These are phyloP conservation scores for Corythoichthys intestinalis DNA, from an alignment of 2,113 vertebrate genomes.

Conservation along the genomic window DNA sequence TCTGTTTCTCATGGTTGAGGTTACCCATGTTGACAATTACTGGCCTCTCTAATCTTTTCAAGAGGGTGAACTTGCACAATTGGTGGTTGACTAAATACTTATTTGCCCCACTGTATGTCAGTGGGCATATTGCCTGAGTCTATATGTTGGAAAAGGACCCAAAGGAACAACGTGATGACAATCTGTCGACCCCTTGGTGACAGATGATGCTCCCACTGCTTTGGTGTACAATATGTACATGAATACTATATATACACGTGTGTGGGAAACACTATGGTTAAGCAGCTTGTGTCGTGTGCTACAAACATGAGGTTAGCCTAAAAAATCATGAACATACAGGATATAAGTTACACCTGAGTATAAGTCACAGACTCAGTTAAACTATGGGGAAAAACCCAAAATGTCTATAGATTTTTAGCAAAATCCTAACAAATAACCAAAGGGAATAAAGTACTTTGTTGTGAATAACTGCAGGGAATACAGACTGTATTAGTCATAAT, in stretches of 20 bases:
- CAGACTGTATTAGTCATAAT: conserved; percentile 45
- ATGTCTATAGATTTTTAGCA: not conserved
- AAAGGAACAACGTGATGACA: conserved; percentile 65
- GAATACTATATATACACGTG: conserved; percentile 11
- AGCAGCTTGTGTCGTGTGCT: conserved; percentile 14
- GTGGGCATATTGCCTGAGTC: conserved; percentile 42
- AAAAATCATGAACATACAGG: no score
- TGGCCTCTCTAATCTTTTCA: no score
- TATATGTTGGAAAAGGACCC: conserved; percentile 54
- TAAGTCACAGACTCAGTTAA: no score
- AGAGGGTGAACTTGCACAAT: no score
- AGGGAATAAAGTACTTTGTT: conserved; percentile 1
- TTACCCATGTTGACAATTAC: no score
- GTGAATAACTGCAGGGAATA: conserved; percentile 24
- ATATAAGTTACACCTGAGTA: no score
- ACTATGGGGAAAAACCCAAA: not conserved
- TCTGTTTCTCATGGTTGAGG: no score
- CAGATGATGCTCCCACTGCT: conserved; percentile 73
- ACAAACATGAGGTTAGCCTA: no score
- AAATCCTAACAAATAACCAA: not conserved
- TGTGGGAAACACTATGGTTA: conserved; percentile 15
- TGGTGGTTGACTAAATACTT: no score
- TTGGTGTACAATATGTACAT: conserved; percentile 7
- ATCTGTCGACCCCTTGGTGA: conserved; percentile 72
- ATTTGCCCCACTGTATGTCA: no score